Evolutionary conservation across 2,888 invertebrate genomes (phyloP).

Genomic region (Oasisia sp.): DNA sequence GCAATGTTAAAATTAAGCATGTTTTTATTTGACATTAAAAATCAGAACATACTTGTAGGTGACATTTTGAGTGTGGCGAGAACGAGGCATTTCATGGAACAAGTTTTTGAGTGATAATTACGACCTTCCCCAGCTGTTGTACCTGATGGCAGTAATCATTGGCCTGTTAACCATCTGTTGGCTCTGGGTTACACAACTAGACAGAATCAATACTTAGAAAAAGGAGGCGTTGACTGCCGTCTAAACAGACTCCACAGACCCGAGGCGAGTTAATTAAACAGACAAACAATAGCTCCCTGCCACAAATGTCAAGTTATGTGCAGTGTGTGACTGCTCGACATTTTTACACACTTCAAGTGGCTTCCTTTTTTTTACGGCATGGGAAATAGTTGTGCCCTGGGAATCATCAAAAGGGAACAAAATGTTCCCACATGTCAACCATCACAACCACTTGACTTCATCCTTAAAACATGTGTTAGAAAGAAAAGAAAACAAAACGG

Average conservation of each 20-base stretch:
- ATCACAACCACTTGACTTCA: neutral
- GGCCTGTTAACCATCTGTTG: conserved; percentile 6
- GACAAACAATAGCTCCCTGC: neutral
- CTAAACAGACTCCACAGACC: neutral
- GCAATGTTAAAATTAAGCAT: too few species aligned
- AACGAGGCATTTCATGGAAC: too few species aligned
- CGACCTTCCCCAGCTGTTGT: neutral
- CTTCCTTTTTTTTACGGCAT: neutral
- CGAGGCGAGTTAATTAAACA: neutral
- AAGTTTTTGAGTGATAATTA: neutral
- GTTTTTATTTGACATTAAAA: too few species aligned
- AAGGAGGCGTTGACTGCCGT: neutral
- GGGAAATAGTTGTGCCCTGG: neutral
- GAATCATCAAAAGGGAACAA: neutral
- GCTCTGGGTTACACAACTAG: neutral
- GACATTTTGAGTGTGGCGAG: too few species aligned
- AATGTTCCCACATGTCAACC: neutral
- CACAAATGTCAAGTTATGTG: neutral
- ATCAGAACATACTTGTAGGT: too few species aligned
- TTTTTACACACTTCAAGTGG: neutral
- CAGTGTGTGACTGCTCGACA: neutral
- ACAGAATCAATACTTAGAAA: conserved; percentile 1
- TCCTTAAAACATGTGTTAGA: neutral
- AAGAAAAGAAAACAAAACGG: neutral
- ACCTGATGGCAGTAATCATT: neutral